Evolutionary conservation across 2,888 invertebrate species (phyloP).

Genomic region (Brachypterus glaber): DNA sequence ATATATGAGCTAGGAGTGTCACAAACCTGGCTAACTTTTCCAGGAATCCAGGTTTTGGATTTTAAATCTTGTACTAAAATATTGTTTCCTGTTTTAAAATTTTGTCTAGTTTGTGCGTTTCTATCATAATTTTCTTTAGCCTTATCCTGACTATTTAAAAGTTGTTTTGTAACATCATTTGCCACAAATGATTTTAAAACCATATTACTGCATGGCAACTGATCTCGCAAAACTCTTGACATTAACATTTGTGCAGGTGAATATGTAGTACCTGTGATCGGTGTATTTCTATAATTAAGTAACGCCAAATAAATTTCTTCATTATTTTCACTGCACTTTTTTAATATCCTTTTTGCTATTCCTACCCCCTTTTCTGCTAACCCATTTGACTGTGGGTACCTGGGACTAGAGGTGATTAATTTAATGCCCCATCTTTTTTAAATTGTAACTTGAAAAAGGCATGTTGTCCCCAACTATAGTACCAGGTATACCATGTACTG

Average conservation of each 20-base stretch:
- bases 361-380: conserved; percentile 21
- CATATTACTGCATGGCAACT: background rate
- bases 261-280: background rate
- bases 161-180: background rate
- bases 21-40: conserved; percentile 9
- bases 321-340: conserved; percentile 8
- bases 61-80: background rate
- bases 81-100: background rate
- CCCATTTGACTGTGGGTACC: conserved; percentile 19
- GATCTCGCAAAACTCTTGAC: background rate
- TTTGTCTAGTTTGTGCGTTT: conserved; percentile 6
- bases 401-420: conserved; percentile 16
- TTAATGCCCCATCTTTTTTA: conserved; percentile 17
- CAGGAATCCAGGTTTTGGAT: background rate
- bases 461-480: conserved; percentile 18
- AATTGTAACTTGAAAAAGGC: conserved; percentile 16
- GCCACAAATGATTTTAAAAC: background rate
- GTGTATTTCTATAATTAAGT: background rate
- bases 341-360: conserved; percentile 14
- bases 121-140: conserved; percentile 16
- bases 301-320: conserved; percentile 8
- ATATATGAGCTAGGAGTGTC: conserved; percentile 17
- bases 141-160: background rate
- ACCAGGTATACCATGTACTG: conserved; percentile 15
- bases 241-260: background rate